Evolutionary conservation across 1,140 invertebrate species (phyloP).

Genomic region (Anastatus disparis): DNA sequence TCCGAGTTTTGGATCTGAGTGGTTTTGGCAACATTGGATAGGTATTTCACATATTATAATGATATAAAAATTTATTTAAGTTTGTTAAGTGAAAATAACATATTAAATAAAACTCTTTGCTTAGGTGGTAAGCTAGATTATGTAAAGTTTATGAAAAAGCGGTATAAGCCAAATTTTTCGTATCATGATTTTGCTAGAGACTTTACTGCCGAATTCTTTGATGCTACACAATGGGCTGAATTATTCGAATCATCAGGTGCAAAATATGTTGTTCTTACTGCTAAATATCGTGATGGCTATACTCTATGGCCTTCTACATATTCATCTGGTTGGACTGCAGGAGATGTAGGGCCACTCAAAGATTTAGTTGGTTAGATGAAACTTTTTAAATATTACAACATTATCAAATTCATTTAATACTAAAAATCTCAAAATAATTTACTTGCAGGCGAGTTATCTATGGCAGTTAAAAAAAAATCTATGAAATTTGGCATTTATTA

Average conservation of each 20-base stretch:
- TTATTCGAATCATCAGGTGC: constrained; percentile 80
- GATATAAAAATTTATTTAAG: neutral
- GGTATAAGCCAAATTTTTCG: constrained; percentile 79
- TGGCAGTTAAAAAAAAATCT: constrained; percentile 72
- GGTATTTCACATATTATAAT: constrained; percentile 59
- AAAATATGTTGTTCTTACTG: constrained; percentile 88
- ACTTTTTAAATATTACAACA: no score
- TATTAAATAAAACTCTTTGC: neutral
- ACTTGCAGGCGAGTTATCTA: constrained; percentile 73
- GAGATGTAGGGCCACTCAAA: constrained; percentile 84
- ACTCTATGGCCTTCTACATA: constrained; percentile 87
- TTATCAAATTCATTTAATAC: no score
- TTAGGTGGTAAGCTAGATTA: no score
- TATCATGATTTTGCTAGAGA: constrained; percentile 87
- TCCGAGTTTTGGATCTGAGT: constrained; percentile 85
- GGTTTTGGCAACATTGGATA: constrained; percentile 88
- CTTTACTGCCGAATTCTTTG: constrained; percentile 84
- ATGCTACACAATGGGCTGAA: constrained; percentile 79
- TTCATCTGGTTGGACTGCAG: constrained; percentile 89
- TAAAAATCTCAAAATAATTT: neutral
- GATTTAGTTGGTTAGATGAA: constrained; percentile 77
- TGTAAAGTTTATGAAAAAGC: constrained; percentile 75
- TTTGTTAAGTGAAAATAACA: constrained; percentile 2
- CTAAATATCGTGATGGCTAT: constrained; percentile 93
- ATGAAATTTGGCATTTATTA: constrained; percentile 88